Base-by-base conservation (phyloP, 2,113 vertebrate species). In the Centropristis striata region DNA sequence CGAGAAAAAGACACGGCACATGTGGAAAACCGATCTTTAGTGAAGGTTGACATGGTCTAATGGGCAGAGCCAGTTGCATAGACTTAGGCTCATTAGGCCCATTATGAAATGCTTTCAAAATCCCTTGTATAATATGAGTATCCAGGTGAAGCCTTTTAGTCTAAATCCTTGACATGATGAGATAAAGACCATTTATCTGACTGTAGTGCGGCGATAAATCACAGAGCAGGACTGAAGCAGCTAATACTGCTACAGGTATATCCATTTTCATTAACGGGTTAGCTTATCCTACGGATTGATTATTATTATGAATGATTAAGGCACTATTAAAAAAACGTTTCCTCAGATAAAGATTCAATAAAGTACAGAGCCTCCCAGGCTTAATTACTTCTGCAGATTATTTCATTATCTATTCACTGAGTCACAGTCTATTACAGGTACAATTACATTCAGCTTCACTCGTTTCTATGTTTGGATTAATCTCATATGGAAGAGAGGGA, bases 271-370 rank as follows among this genome's bases (percentile, higher is more conserved):
- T 55, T 78, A 71, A 57, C 20, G 61, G 71, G 67, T 79, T 71
- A 73, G 69, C 60, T 85, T 67, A 80, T 82, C 78, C 66, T 39
- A 36, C 13, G 1, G 74, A 79, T 78, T 72, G 20, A 63, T 86
- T 46, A 78, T 89, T 75, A 83, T 81, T 85, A 81, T 44, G n/a
- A 87, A 80, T 83, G 51, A 92, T 88, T 85, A 78, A 88, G 57
- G 55, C 21, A 27, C 50, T 65, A 58, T 84, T 86, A 80, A 72
- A 82, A 79, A 71, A 81, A 80, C 39, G 21, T 77, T 78, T 72
- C 78, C 75, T 47, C 32, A 57, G 83, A 88, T 86, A 89, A 90
- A 90, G 77, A 90, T 88, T 86, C 74, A 81, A 83, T 86, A 85
- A 84, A 86, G 71, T 41, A 37, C 68, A 76, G 69, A 74, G 57